These are phyloP conservation scores for Heterodera filipjevi DNA, from an alignment of 2,888 invertebrate genomes.

Conservation along the genomic window DNA sequence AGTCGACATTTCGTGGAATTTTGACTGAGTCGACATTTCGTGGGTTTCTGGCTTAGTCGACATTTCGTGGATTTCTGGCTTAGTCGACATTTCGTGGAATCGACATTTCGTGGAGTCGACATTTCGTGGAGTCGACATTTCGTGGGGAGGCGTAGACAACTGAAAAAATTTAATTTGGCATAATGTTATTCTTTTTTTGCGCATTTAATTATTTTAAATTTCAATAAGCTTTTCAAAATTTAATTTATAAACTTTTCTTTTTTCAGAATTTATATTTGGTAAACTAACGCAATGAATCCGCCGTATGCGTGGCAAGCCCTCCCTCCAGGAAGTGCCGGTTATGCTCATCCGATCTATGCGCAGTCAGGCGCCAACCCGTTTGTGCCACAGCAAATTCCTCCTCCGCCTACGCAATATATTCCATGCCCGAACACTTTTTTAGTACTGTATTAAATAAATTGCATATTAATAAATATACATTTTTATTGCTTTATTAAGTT, in stretches of 20 bases:
- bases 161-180: too few relatives aligned
- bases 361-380: not conserved
- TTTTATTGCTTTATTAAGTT: not conserved
- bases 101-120: too few relatives aligned
- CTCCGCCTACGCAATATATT: not conserved
- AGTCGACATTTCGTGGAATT: too few relatives aligned
- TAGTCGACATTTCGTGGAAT: too few relatives aligned
- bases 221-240: too few relatives aligned
- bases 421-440: not conserved
- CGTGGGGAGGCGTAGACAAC: too few relatives aligned
- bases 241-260: not conserved
- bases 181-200: too few relatives aligned
- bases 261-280: not conserved
- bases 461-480: not conserved
- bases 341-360: not conserved
- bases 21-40: too few relatives aligned
- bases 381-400: not conserved
- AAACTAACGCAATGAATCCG: not conserved
- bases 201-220: too few relatives aligned
- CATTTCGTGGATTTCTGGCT: too few relatives aligned
- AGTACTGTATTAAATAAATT: not conserved
- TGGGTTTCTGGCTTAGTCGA: too few relatives aligned
- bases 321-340: not conserved
- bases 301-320: not conserved
- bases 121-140: too few relatives aligned